Percentiles rank a stretch among this genome's conserved stretches.
These are phyloP conservation scores for Apteryx mantelli DNA, from an alignment of 2,113 vertebrate genomes.

Conservation along the genomic window DNA sequence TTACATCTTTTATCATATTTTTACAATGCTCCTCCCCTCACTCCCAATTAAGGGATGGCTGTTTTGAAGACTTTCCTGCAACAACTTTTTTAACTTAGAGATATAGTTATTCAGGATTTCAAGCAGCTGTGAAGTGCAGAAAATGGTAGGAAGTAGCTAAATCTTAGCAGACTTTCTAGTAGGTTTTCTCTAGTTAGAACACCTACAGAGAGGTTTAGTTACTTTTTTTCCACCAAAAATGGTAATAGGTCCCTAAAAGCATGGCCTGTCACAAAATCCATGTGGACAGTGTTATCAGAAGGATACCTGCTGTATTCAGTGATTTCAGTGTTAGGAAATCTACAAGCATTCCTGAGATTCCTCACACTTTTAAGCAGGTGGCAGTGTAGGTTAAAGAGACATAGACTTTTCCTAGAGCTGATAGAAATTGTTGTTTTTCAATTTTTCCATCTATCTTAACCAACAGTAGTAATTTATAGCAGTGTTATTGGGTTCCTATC, in stretches of 20 bases:
- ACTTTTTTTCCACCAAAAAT: not conserved
- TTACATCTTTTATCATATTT: not conserved
- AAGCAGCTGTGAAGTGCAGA: not conserved
- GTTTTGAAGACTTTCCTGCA: not conserved
- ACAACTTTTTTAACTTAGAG: not conserved
- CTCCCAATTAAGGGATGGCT: not conserved
- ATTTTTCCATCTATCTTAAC: not conserved
- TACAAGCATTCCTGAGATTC: constrained; percentile 51
- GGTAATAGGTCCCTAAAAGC: not conserved
- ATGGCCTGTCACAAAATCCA: not conserved
- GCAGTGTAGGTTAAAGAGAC: constrained; percentile 69
- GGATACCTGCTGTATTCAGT: not conserved
- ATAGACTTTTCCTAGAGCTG: constrained; percentile 15
- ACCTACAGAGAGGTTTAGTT: not conserved
- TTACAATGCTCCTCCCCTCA: not conserved
- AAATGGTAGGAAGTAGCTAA: not conserved
- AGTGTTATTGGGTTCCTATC: not conserved
- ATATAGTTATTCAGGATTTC: constrained; percentile 7
- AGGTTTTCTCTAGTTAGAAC: not conserved
- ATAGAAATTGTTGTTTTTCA: not conserved
- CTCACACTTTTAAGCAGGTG: constrained; percentile 64
- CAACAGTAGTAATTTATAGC: not conserved
- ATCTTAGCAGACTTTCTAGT: not conserved
- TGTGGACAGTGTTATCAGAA: not conserved
- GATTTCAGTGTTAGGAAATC: not conserved